Evolutionary conservation across 2,113 vertebrate genomes (phyloP), one percentile per base, ranked within the genome.

Genomic region (Malurus alboscapulatus): DNA sequence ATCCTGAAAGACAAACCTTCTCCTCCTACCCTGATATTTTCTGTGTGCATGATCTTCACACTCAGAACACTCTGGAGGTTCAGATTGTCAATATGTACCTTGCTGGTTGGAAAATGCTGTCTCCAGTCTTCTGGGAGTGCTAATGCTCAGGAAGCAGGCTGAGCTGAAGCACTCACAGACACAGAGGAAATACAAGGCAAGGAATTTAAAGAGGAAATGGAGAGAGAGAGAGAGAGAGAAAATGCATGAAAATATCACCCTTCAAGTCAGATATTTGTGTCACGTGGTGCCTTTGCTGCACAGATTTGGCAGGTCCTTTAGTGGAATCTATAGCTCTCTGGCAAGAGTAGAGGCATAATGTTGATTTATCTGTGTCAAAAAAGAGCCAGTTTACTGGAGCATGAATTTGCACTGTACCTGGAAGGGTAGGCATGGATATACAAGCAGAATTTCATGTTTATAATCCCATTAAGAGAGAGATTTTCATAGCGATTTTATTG

Each of bases 51-150:
- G 77, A 94, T 79, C 51, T 85, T 88, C 57, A 22, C 32, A 16
- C 45, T 17, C 2, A 0, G 74, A 94, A 48, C 45, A 25, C 81
- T 77, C 89, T 74, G 77, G 93, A 68, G 66, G 73, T 74, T 77
- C 73, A 45, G 38, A 34, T 15, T 71, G 72, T 94, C 91, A 87
- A 67, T 77, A 66, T 84, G 84, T 93, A 90, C 84, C 66, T 93
- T 84, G 62, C 58, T 88, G 65, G 84, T 9, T 76, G 34, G 82
- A 72, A 94, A 91, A 73, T 17, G 51, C 75, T 62, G 38, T 69
- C 82, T 92, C 40, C 47, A 77, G 63, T 29, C 62, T 86, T 74
- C 47, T 61, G 61, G 75, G 75, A 73, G 48, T 72, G 57, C 53
- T 66, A 50, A 55, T 9, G 1, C 73, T 92, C 84, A 59, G 77